Evolutionary conservation across 2,797 vertebrate species (phyloP).

Genomic region (Parauchenoglanis punctatus): DNA sequence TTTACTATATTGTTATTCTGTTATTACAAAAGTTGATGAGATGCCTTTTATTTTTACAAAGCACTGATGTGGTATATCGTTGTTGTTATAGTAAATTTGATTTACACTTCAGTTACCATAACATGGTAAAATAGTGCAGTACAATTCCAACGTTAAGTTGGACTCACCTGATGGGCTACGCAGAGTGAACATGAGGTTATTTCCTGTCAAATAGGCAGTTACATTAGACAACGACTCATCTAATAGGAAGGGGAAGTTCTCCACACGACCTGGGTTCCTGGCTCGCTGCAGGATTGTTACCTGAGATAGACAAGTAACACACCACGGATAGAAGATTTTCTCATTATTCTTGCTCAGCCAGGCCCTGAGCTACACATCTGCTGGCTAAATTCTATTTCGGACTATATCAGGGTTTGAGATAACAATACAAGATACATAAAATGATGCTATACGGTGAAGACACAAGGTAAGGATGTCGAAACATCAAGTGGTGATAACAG

Average conservation of each 20-base stretch:
- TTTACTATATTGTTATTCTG: not conserved
- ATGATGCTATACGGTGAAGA: not conserved
- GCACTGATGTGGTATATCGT: not conserved
- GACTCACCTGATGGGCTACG: conserved; percentile 69
- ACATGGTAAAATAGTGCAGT: not conserved
- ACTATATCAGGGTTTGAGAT: too few relatives aligned
- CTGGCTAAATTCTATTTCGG: not conserved
- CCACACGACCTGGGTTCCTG: conserved; percentile 58
- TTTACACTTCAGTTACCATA: not conserved
- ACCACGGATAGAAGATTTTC: not conserved
- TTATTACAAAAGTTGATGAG: not conserved
- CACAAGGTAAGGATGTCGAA: not conserved
- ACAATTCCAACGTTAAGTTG: not conserved
- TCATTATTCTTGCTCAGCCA: not conserved
- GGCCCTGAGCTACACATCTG: not conserved
- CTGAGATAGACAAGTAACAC: conserved; percentile 53
- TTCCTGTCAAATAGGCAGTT: conserved; percentile 73
- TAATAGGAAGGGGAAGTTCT: conserved; percentile 68
- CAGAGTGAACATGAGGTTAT: conserved; percentile 64
- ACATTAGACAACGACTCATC: conserved; percentile 72
- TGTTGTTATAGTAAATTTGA: not conserved
- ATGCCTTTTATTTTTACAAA: not conserved
- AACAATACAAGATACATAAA: not conserved
- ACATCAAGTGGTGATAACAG: not conserved
- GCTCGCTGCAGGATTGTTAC: conserved; percentile 72